These are phyloP conservation scores for Trichechus manatus DNA, from an alignment of 2,113 vertebrate genomes.

Conservation along the genomic window DNA sequence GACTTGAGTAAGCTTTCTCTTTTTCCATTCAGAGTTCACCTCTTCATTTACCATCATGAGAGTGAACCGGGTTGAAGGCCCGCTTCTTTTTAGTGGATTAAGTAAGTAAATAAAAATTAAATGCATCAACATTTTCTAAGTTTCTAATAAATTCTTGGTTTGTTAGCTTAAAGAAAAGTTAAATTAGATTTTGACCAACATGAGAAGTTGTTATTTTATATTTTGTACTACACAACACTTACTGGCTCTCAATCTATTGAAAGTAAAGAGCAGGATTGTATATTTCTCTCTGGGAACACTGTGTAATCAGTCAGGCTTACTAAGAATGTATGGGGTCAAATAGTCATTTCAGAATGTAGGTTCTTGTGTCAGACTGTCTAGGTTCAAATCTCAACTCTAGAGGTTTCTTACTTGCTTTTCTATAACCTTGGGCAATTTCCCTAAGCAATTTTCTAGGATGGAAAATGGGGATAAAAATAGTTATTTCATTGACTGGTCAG, in stretches of 20 bases:
- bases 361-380: not conserved
- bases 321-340: not conserved
- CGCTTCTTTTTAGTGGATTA: not conserved
- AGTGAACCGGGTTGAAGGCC: not conserved
- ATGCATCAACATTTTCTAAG: not conserved
- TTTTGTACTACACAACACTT: not conserved
- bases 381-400: not conserved
- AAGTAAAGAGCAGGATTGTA: not conserved
- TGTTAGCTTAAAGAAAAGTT: not conserved
- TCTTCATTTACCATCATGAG: not conserved
- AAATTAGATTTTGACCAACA: conserved; percentile 29
- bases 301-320: not conserved
- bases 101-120: not conserved
- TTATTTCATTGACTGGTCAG: not conserved
- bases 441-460: not conserved
- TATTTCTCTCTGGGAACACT: not conserved
- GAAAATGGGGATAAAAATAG: not conserved
- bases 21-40: not conserved
- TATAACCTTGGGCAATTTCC: not conserved
- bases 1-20: not conserved
- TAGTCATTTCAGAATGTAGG: not conserved
- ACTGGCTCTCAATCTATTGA: not conserved
- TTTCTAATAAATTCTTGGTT: not conserved
- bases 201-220: not conserved
- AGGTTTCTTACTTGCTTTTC: not conserved